Base-by-base conservation (phyloP, 2,113 vertebrate genomes). In the Steatornis caripensis region DNA sequence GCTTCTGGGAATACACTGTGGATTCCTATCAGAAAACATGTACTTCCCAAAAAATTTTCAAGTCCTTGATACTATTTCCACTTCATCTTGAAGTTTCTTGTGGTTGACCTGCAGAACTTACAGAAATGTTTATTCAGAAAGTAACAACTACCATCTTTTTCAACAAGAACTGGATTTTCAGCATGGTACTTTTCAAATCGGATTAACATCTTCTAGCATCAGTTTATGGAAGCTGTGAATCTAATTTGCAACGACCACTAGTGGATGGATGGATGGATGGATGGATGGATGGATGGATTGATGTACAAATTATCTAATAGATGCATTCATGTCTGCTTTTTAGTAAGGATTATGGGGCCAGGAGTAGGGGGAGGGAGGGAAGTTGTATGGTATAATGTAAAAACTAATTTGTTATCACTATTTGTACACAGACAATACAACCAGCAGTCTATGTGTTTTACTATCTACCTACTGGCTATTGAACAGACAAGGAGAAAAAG, bases 31-130 rank as follows among this genome's bases (percentile, higher is more conserved):
- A 74, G 78, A 89, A 80, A 48, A 2, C 3, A 11, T 2, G 0
- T 68, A 29, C 23, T 46, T 80, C 26, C 8, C 19, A 20, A 80
- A 80, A 72, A 15, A 5, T 65, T 84, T 74, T 36, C 2, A 48
- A 70, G 13, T 49, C 32, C 12, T 75, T 24, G 1, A 49, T 45
- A 27, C 1, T 62, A 8, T 61, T 39, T 4, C 15, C 1, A 1
- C 4, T 57, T 65, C 5, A 21, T 75, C 5, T 13, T 61, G 12
- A 81, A 72, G 2, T 13, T 89, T 72, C 37, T 61, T 64, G 18
- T n/a, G 9, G 4, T 36, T 81, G 13, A 10, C 55, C 14, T 53
- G 12, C 5, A 57, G 36, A 81, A 21, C 13, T 53, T 74, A 55
- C 7, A 65, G 9, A 69, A 81, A 34, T 8, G 17, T 81, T 90